Conservation (phyloP, 1,140 invertebrate genomes). For the Olivierus martensii region DNA sequence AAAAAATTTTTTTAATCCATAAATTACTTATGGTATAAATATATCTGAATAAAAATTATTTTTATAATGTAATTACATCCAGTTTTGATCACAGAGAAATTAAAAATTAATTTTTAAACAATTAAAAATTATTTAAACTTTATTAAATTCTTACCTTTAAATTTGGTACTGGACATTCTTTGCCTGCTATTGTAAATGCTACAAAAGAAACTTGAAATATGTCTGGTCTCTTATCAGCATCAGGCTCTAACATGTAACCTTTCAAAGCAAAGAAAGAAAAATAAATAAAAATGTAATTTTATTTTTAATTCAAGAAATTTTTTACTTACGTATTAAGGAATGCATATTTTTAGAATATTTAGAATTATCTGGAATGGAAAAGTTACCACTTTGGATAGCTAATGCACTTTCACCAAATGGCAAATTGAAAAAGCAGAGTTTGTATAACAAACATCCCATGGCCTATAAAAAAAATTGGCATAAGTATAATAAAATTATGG, state of each 20-base stretch:
- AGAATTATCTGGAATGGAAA: slow-evolving; percentile 70
- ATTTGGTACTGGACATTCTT: slow-evolving; percentile 67
- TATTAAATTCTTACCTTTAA: slow-evolving; percentile 66
- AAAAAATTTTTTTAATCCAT: too few relatives aligned
- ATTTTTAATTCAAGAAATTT: background rate
- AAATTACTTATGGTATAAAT: too few relatives aligned
- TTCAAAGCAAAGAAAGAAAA: slow-evolving; percentile 23
- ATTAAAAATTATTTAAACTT: too few relatives aligned
- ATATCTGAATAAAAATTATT: too few relatives aligned
- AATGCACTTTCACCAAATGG: slow-evolving; percentile 88
- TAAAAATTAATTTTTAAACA: background rate
- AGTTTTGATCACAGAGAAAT: background rate
- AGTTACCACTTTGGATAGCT: slow-evolving; percentile 83
- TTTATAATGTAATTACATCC: too few relatives aligned
- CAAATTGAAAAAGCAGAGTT: slow-evolving; percentile 79
- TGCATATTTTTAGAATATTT: slow-evolving; percentile 45
- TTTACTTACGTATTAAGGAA: slow-evolving; percentile 36
- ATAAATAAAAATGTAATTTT: background rate
- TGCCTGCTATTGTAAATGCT: slow-evolving; percentile 55
- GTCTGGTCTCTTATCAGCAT: slow-evolving; percentile 67
- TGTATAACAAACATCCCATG: slow-evolving; percentile 77
- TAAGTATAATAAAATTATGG: slow-evolving; percentile 12
- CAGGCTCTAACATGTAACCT: slow-evolving; percentile 72
- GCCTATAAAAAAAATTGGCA: slow-evolving; percentile 42
- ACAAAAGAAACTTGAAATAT: slow-evolving; percentile 75